These are phyloP conservation scores for Cichladusa arquata DNA, from an alignment of 2,113 vertebrate genomes.

Conservation along the genomic window DNA sequence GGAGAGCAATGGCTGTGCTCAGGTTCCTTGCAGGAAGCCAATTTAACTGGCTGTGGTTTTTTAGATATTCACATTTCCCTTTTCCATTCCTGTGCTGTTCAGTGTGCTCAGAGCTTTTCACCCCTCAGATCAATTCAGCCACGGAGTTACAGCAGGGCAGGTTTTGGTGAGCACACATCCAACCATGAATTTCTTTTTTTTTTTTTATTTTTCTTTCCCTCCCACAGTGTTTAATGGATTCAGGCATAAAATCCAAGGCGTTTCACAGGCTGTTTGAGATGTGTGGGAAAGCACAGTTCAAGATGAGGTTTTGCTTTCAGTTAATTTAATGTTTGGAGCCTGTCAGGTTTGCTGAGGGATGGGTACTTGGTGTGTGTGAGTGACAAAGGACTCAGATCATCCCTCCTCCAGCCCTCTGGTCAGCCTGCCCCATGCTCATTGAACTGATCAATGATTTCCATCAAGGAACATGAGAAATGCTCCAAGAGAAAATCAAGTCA, in stretches of 20 bases:
- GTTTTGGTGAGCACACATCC: not conserved
- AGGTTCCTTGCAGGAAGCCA: not conserved
- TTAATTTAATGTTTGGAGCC: conserved; percentile 50
- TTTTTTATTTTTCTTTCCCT: not conserved
- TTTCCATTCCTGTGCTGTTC: not conserved
- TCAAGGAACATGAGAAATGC: not conserved
- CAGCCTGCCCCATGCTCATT: conserved; percentile 26
- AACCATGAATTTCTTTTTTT: not conserved
- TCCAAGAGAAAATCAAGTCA: conserved; percentile 14
- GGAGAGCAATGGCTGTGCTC: not conserved
- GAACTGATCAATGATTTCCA: conserved; percentile 37
- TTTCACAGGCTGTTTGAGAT: conserved; percentile 54
- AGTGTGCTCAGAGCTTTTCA: not conserved
- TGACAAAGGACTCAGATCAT: conserved; percentile 11
- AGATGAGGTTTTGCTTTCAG: conserved; percentile 56
- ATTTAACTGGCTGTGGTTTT: not conserved
- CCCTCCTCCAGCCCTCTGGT: not conserved
- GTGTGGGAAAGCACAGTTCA: conserved; percentile 29
- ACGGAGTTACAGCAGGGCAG: conserved; percentile 12
- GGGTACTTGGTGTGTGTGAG: not conserved
- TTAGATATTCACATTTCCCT: not conserved
- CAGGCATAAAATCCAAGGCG: conserved; percentile 35
- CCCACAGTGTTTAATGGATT: conserved; percentile 35
- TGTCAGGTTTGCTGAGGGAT: conserved; percentile 47
- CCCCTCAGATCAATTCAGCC: conserved; percentile 16